A percentile compares a stretch with the other conserved stretches of the same genome.
Conservation (phyloP, 2,797 vertebrate species). For the Sebastiscus tertius region DNA sequence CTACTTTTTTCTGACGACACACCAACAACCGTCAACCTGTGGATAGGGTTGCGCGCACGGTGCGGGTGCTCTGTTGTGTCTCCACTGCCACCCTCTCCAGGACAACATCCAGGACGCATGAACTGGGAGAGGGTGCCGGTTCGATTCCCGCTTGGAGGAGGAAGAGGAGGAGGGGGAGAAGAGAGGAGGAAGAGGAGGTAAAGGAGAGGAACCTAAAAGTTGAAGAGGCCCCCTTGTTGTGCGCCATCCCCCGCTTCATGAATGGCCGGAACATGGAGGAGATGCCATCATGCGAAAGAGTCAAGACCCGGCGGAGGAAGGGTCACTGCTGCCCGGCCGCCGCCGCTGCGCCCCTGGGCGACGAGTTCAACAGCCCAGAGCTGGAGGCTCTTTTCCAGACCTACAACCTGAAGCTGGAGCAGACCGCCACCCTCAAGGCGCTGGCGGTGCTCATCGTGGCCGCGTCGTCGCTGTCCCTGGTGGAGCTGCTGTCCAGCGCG, state of each 20-base stretch:
- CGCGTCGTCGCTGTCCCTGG: constrained; percentile 90
- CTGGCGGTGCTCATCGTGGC: constrained; percentile 93
- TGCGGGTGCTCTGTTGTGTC: constrained; percentile 41
- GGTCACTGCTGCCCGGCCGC: constrained; percentile 84
- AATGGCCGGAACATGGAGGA: constrained; percentile 98
- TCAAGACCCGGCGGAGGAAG: constrained; percentile 88
- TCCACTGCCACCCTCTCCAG: constrained; percentile 62
- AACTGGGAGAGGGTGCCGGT: constrained; percentile 54
- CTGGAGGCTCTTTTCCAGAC: constrained; percentile 95
- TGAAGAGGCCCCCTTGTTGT: constrained; percentile 39
- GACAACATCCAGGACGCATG: constrained; percentile 56
- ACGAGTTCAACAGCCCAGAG: constrained; percentile 94
- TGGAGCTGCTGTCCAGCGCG: constrained; percentile 92
- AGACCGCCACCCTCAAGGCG: constrained; percentile 95
- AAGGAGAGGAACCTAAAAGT: constrained; percentile 63
- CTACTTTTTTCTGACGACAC: constrained; percentile 70
- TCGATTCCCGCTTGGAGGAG: constrained; percentile 37
- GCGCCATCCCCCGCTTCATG: constrained; percentile 83
- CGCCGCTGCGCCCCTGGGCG: constrained; percentile 80
- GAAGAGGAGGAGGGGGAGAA: no score
- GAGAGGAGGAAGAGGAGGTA: no score
- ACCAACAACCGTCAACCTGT: constrained; percentile 79
- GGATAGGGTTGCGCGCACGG: constrained; percentile 67
- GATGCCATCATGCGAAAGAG: constrained; percentile 89
- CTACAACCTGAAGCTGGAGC: constrained; percentile 98